Evolutionary conservation across 2,888 invertebrate species (phyloP).

Genomic region (Pachliopta kotzebuea): DNA sequence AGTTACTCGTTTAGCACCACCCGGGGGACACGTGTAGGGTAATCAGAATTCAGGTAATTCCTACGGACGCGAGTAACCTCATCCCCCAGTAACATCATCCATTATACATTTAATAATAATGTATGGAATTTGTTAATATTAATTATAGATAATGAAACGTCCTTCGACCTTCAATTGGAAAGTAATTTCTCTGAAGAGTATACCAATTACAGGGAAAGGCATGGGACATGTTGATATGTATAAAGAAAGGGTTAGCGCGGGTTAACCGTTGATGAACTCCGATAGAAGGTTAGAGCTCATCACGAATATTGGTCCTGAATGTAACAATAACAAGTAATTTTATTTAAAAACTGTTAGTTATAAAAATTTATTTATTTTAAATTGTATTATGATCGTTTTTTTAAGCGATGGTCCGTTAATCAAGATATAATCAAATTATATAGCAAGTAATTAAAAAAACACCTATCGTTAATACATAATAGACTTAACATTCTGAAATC

Average conservation of each 20-base stretch:
- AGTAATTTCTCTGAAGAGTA: conserved; percentile 26
- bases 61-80: neutral
- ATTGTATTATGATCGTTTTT: too few relatives aligned
- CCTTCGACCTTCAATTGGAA: conserved; percentile 18
- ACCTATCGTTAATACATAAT: neutral
- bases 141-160: neutral
- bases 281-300: conserved; percentile 30
- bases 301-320: conserved; percentile 34
- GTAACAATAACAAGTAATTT: neutral
- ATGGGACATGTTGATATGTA: conserved; percentile 28
- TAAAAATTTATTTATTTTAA: neutral
- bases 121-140: neutral
- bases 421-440: too few relatives aligned
- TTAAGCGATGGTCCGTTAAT: too few relatives aligned
- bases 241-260: conserved; percentile 28
- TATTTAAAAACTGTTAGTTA: neutral
- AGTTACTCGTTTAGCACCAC: too few relatives aligned
- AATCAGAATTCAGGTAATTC: neutral
- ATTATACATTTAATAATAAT: neutral
- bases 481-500: neutral
- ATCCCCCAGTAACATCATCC: too few relatives aligned
- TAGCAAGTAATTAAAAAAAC: too few relatives aligned
- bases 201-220: conserved; percentile 28
- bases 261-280: conserved; percentile 31
- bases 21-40: too few relatives aligned